Percentiles rank a stretch among this genome's conserved stretches.
phyloP scores from a whole-genome alignment of 2,797 vertebrate species.

The Sebastes dallii region DNA sequence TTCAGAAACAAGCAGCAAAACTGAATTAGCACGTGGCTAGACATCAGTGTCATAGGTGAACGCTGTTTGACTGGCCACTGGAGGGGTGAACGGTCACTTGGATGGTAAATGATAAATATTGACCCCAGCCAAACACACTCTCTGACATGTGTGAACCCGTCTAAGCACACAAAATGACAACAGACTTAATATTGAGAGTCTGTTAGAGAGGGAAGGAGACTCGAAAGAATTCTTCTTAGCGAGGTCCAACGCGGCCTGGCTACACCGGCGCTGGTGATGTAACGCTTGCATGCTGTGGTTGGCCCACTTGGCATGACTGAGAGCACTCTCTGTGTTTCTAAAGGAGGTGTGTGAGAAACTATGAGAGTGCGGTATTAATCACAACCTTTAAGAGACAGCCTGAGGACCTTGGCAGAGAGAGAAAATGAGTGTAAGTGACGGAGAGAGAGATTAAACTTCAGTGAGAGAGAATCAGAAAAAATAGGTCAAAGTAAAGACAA shows the following conservation, averaged over 20 bases:
- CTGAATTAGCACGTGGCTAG: background rate
- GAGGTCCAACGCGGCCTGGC: constrained; percentile 7
- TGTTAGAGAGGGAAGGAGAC: background rate
- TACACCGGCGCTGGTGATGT: constrained; percentile 31
- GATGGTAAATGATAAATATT: constrained; percentile 8
- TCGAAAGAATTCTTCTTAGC: constrained; percentile 9
- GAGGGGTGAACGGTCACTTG: background rate
- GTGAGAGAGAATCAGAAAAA: background rate
- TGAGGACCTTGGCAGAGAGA: background rate
- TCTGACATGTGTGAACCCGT: background rate
- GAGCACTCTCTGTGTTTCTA: background rate
- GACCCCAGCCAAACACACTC: background rate
- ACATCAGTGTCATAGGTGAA: background rate
- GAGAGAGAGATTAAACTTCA: background rate
- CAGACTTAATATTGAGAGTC: background rate
- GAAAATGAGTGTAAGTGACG: background rate
- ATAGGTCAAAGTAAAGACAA: background rate
- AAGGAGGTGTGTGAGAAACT: constrained; percentile 4
- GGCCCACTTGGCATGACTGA: constrained; percentile 32
- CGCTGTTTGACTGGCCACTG: background rate
- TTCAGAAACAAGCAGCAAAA: background rate
- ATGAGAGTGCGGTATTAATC: background rate
- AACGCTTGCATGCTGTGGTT: constrained; percentile 26
- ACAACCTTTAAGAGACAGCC: background rate
- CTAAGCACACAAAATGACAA: background rate